Evolutionary conservation across 2,113 vertebrate genomes (phyloP), one percentile per base, ranked within the genome.

Genomic region (Hiodon tergisus): DNA sequence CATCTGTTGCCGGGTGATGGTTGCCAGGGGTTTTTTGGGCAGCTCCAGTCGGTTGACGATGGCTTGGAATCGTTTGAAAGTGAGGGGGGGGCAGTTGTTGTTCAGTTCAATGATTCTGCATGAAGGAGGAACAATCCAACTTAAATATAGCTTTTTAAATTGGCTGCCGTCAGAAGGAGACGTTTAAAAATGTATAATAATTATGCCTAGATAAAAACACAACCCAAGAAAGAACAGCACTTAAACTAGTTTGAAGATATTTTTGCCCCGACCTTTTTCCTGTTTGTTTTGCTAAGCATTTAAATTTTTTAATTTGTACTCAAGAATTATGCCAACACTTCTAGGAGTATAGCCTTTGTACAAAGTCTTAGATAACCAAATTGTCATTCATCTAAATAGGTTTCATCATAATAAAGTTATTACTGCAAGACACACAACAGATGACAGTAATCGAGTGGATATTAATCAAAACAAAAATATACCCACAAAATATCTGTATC

Each of bases 11-110:
- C 6, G 55, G 57, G 76, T 67, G 8, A 84, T 69, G 0, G 80
- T 73, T 50, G 73, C 66, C 53, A 83, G 62, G 10, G 78, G 80
- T 55, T 69, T 78, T 60, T 78, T 81, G 16, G 81, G 81, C 6
- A 77, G 81, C 16, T 76, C 81, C 65, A 84, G 67, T 17, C 63
- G 76, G 31, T 78, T 81, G n/a, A 83, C 70, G 5, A 84, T 76
- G 47, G 81, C 78, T 71, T 83, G 81, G 59, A 84, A 84, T 3
- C 80, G 76, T 67, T 83, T 84, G 73, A 81, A 83, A 65, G 83
- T 83, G 11, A 84, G 70, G 3, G 83, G 81, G 14, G 83, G 79
- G 6, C 69, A 78, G 70, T 58, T 81, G 54, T 77, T 79, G 77
- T 84, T 84, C 67, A 81, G 57, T 59, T 83, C 80, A 17, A 83